Evolutionary conservation across 2,888 invertebrate species (phyloP).

Genomic region (Gymnosoma rotundatum): DNA sequence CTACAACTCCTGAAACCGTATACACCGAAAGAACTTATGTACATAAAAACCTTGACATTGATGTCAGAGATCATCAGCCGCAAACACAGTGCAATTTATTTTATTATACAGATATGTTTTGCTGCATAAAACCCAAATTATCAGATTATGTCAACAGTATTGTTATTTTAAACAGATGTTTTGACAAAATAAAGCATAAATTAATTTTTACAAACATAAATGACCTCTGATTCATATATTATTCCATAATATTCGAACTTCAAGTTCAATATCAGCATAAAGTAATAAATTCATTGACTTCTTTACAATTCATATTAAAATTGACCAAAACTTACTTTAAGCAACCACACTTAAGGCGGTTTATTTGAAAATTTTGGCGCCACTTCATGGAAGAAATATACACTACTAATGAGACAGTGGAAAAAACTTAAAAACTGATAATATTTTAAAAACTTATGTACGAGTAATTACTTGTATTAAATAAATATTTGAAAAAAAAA

Average conservation of each 20-base stretch:
- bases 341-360: neutral
- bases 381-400: constrained; percentile 9
- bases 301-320: constrained; percentile 7
- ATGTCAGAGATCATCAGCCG: too few species aligned
- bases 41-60: too few species aligned
- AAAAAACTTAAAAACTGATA: constrained; percentile 16
- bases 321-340: too few species aligned
- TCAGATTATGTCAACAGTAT: too few species aligned
- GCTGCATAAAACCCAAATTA: too few species aligned
- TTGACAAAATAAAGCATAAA: neutral
- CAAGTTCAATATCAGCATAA: constrained; percentile 64
- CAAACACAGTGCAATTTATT: too few species aligned
- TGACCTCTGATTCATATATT: neutral
- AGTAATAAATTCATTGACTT: constrained; percentile 57
- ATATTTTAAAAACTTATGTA: neutral
- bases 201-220: neutral
- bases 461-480: neutral
- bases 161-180: too few species aligned
- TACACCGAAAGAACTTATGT: too few species aligned
- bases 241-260: neutral
- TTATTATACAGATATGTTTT: too few species aligned
- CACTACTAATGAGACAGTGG: too few species aligned
- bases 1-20: too few species aligned
- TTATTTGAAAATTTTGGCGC: constrained; percentile 46
- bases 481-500: neutral